Evolutionary conservation across 2,888 invertebrate species (phyloP).

Genomic region (Autographa gamma): DNA sequence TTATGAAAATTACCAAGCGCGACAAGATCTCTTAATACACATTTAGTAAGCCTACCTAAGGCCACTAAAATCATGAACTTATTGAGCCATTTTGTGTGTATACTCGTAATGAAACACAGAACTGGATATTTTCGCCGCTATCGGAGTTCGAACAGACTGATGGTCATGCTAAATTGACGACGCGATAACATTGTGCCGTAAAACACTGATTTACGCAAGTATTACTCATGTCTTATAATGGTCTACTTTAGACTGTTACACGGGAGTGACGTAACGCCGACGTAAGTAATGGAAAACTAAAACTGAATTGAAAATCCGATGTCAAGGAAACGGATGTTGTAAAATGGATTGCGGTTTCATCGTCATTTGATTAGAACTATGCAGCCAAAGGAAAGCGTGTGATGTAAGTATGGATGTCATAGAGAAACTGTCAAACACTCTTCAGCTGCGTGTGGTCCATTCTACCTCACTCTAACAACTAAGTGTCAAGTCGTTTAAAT

Average conservation of each 20-base stretch:
- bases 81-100: constrained; percentile 55
- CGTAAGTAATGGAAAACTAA: constrained; percentile 38
- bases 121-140: constrained; percentile 52
- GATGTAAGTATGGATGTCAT: constrained; percentile 22
- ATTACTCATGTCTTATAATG: constrained; percentile 68
- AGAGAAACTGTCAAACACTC: constrained; percentile 46
- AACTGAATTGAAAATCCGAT: constrained; percentile 36
- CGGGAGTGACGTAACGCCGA: constrained; percentile 47
- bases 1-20: constrained; percentile 62
- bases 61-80: constrained; percentile 56
- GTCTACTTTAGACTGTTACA: constrained; percentile 50
- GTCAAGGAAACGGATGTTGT: constrained; percentile 34
- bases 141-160: constrained; percentile 57
- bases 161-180: constrained; percentile 72
- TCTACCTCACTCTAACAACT: constrained; percentile 60
- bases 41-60: constrained; percentile 56
- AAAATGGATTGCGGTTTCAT: constrained; percentile 19
- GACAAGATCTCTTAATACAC: constrained; percentile 62
- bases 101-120: constrained; percentile 48
- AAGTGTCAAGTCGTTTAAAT: constrained; percentile 75
- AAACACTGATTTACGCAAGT: constrained; percentile 72
- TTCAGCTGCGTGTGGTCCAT: constrained; percentile 65
- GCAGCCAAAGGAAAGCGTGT: constrained; percentile 26
- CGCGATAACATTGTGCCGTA: constrained; percentile 71
- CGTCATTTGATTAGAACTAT: constrained; percentile 24